Percentiles rank a stretch among this genome's conserved stretches.
phyloP scores from a whole-genome alignment of 2,888 invertebrate genomes.

The Cerceris rybyensis region DNA sequence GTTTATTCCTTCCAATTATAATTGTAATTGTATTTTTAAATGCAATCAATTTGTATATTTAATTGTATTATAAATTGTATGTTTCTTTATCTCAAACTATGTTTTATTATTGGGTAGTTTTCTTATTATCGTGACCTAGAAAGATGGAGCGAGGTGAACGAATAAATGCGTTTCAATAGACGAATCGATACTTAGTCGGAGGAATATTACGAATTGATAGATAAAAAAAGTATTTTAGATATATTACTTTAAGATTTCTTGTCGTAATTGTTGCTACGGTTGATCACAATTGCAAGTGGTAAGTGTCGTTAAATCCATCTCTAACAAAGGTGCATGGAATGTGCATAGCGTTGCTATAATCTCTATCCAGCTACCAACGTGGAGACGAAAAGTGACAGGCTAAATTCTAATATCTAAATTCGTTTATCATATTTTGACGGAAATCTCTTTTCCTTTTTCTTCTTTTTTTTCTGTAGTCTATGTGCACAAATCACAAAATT shows the following conservation, averaged over 20 bases:
- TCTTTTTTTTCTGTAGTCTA: slow-evolving; percentile 1
- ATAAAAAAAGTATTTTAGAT: slow-evolving; percentile 37
- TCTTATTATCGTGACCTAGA: slow-evolving; percentile 4
- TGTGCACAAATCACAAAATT: slow-evolving; percentile 35
- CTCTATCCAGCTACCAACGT: slow-evolving; percentile 48
- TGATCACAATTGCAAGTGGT: slow-evolving; percentile 28
- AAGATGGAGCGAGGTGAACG: slow-evolving; percentile 1
- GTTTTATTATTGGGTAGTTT: slow-evolving; percentile 31
- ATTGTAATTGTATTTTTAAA: slow-evolving; percentile 53
- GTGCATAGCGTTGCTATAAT: slow-evolving; percentile 58
- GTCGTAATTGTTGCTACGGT: slow-evolving; percentile 32
- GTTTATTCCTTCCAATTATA: slow-evolving; percentile 60
- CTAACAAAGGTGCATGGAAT: slow-evolving; percentile 63
- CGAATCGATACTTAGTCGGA: slow-evolving; percentile 10
- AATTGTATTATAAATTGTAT: slow-evolving; percentile 43
- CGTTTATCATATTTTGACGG: slow-evolving; percentile 14
- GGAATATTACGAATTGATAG: slow-evolving; percentile 27
- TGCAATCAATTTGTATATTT: slow-evolving; percentile 58
- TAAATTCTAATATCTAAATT: slow-evolving; percentile 42
- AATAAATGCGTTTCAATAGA: slow-evolving; percentile 9
- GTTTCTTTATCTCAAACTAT: slow-evolving; percentile 37
- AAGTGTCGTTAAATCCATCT: slow-evolving; percentile 43
- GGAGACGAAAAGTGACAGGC: slow-evolving; percentile 31
- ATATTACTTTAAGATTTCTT: slow-evolving; percentile 32
- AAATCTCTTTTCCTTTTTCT: slow-evolving; percentile 1